Evolutionary conservation across 2,888 invertebrate genomes (phyloP).

Genomic region (Harmothoe impar): DNA sequence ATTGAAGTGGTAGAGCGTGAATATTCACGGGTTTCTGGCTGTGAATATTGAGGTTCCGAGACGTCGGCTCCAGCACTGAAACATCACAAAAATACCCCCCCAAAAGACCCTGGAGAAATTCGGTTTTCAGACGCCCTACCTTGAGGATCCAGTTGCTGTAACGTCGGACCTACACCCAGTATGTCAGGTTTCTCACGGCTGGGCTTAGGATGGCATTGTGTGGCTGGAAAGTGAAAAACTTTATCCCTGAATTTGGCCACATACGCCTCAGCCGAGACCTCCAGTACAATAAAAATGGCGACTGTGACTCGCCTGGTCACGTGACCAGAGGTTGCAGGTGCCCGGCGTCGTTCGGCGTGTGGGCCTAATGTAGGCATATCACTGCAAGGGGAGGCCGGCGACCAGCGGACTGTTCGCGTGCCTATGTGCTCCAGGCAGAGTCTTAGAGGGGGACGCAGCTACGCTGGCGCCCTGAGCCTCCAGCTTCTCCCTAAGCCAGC

Average conservation of each 20-base stretch:
- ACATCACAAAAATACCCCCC: neutral
- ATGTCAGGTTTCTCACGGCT: neutral
- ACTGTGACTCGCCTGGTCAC: slow-evolving; percentile 49
- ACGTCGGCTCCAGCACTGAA: slow-evolving; percentile 11
- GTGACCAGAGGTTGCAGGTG: neutral
- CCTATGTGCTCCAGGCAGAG: neutral
- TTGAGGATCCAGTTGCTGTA: neutral
- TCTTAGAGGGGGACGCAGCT: neutral
- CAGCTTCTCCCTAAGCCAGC: no score
- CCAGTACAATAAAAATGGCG: slow-evolving; percentile 53
- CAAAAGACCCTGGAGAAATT: neutral
- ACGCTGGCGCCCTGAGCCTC: no score
- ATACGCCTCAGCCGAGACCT: slow-evolving; percentile 43
- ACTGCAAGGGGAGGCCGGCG: neutral
- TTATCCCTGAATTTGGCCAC: slow-evolving; percentile 48
- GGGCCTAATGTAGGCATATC: neutral
- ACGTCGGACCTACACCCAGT: slow-evolving; percentile 1
- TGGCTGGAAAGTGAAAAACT: slow-evolving; percentile 38
- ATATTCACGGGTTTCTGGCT: neutral
- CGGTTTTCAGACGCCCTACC: slow-evolving; percentile 18
- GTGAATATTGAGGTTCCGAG: neutral
- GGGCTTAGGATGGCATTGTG: slow-evolving; percentile 35
- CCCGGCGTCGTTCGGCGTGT: neutral
- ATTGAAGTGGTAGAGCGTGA: neutral
- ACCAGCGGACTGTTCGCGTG: neutral